Conservation (phyloP, 1,140 invertebrate species). For the Rhagoletis pomonella region DNA sequence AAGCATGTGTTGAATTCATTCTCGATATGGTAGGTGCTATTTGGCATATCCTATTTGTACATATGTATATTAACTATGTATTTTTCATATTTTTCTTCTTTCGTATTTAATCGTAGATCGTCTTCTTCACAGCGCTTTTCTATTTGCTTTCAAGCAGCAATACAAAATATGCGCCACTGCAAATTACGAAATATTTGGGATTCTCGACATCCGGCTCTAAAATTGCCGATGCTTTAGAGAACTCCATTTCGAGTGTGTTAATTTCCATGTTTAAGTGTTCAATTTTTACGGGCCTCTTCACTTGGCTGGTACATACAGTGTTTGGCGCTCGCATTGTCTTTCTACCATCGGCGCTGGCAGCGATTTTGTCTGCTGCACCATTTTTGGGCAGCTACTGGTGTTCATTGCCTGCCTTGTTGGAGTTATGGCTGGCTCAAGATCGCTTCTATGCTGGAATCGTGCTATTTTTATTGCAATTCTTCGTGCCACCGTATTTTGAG, state of each 20-base stretch:
- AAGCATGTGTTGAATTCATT: slow-evolving; percentile 94
- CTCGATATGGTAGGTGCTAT: slow-evolving; percentile 86
- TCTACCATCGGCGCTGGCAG: slow-evolving; percentile 93
- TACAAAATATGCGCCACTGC: slow-evolving; percentile 93
- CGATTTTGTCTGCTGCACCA: slow-evolving; percentile 94
- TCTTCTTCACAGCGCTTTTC: slow-evolving; percentile 97
- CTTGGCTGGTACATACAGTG: slow-evolving; percentile 96
- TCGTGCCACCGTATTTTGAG: slow-evolving; percentile 94
- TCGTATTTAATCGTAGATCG: slow-evolving; percentile 79
- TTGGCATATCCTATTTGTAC: background rate
- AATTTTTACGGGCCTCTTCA: slow-evolving; percentile 97
- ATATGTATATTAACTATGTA: too few relatives aligned
- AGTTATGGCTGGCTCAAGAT: slow-evolving; percentile 94
- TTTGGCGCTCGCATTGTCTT: slow-evolving; percentile 97
- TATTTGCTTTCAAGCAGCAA: slow-evolving; percentile 94
- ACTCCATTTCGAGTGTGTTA: slow-evolving; percentile 87
- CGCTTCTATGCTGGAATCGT: slow-evolving; percentile 84
- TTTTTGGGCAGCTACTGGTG: slow-evolving; percentile 97
- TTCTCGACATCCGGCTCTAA: slow-evolving; percentile 86
- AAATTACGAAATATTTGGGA: slow-evolving; percentile 81
- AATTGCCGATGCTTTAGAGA: slow-evolving; percentile 81
- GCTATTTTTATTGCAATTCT: slow-evolving; percentile 87
- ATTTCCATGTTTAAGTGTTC: slow-evolving; percentile 97
- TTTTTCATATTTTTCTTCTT: background rate
- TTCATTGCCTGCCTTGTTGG: slow-evolving; percentile 92